Evolutionary conservation across 2,113 vertebrate genomes (phyloP).

Genomic region (Mesembrinibis cayennensis): DNA sequence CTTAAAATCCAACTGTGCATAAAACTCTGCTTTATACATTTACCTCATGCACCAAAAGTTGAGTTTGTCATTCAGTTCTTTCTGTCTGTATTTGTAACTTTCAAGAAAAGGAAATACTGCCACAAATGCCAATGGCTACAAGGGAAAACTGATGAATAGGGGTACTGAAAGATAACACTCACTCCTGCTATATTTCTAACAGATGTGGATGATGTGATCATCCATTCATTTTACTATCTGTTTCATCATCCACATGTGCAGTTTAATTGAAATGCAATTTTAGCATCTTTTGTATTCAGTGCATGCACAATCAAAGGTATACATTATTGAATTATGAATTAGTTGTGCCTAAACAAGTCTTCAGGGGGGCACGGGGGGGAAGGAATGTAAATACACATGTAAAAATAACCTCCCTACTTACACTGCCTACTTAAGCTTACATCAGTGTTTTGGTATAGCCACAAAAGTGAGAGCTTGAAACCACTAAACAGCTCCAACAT

Average conservation of each 20-base stretch:
- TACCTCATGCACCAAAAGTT: neutral
- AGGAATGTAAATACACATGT: neutral
- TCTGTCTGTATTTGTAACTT: neutral
- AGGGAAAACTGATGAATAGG: neutral
- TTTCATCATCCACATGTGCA: conserved; percentile 11
- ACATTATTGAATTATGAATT: neutral
- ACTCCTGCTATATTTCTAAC: neutral
- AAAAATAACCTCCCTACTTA: neutral
- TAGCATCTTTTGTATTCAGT: conserved; percentile 5
- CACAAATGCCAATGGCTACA: neutral
- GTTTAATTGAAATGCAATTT: conserved; percentile 41
- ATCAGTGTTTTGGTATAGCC: neutral
- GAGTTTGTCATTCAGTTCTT: neutral
- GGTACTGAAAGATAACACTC: neutral
- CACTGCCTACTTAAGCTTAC: neutral
- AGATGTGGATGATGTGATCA: neutral
- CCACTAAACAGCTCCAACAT: neutral
- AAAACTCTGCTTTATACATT: neutral
- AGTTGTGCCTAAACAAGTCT: conserved; percentile 11
- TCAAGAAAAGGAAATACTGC: neutral
- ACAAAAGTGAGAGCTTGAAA: neutral
- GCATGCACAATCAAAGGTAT: neutral
- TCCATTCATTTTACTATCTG: conserved; percentile 11
- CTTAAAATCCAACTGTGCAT: neutral
- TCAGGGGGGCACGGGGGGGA: neutral